These are phyloP conservation scores for Epizoanthus rinbou DNA, from an alignment of 92 coral and sea anemone species.

Conservation along the genomic window DNA sequence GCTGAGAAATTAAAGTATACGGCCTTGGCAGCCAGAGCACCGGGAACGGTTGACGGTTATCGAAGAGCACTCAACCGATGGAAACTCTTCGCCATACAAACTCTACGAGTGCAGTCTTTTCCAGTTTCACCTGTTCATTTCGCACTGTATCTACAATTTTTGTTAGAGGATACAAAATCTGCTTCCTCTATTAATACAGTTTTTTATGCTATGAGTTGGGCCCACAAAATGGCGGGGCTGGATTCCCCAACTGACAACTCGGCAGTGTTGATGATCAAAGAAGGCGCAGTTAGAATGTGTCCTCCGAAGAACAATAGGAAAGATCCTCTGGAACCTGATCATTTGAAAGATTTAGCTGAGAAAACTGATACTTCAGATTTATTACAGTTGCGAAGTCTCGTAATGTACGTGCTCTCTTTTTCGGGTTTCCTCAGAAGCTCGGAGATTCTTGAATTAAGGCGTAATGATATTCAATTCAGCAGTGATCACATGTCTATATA, in stretches of 20 bases:
- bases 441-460: constrained; percentile 30
- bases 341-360: constrained; percentile 15
- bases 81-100: constrained; percentile 32
- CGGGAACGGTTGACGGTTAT: constrained; percentile 1
- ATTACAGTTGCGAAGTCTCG: constrained; percentile 31
- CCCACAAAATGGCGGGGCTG: constrained; percentile 32
- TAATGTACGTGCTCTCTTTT: constrained; percentile 37
- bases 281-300: constrained; percentile 23
- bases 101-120: neutral
- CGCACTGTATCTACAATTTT: constrained; percentile 29
- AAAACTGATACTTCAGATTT: constrained; percentile 12
- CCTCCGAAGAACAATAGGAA: neutral
- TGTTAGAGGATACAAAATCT: constrained; percentile 16
- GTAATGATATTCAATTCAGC: constrained; percentile 25
- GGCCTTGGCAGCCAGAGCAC: constrained; percentile 10
- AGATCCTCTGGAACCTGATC: constrained; percentile 14
- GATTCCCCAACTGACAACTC: constrained; percentile 31
- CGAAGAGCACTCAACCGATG: constrained; percentile 31
- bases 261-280: neutral
- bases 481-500: constrained; percentile 33
- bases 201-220: constrained; percentile 44
- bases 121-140: constrained; percentile 34
- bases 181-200: constrained; percentile 26
- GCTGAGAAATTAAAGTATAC: neutral
- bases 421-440: constrained; percentile 33